Conservation (phyloP, 1,140 invertebrate genomes). For the Brachionus angularis region DNA sequence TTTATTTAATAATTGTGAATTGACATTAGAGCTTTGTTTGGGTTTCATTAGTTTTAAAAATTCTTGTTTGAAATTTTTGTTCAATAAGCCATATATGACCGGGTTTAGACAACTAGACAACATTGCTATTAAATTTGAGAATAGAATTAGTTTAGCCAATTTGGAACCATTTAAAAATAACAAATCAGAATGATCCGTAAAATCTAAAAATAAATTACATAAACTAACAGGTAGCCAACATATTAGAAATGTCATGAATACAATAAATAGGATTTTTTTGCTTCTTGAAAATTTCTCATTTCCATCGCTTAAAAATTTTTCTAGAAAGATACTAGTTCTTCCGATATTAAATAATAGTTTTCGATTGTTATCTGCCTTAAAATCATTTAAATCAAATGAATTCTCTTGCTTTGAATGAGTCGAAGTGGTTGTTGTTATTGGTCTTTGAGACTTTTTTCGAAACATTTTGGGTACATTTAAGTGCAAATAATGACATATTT, state of each 20-base stretch:
- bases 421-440: too few species aligned
- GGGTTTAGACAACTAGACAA: slow-evolving; percentile 77
- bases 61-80: slow-evolving; percentile 65
- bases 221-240: slow-evolving; percentile 32
- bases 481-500: slow-evolving; percentile 25
- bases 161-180: slow-evolving; percentile 20
- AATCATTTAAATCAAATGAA: too few species aligned
- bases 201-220: slow-evolving; percentile 21
- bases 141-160: slow-evolving; percentile 1
- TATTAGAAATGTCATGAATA: slow-evolving; percentile 21
- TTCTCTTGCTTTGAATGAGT: too few species aligned
- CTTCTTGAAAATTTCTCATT: slow-evolving; percentile 19
- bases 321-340: not conserved
- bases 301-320: not conserved
- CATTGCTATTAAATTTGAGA: not conserved
- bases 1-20: not conserved
- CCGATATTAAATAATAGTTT: too few species aligned
- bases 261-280: slow-evolving; percentile 34
- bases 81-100: slow-evolving; percentile 68
- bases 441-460: not conserved
- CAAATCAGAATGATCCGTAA: slow-evolving; percentile 13
- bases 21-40: not conserved
- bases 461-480: slow-evolving; percentile 34
- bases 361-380: too few species aligned
- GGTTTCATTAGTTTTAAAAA: slow-evolving; percentile 49